These are phyloP conservation scores for Drosophila murphyi DNA, from an alignment of 1,140 invertebrate species.

Conservation along the genomic window DNA sequence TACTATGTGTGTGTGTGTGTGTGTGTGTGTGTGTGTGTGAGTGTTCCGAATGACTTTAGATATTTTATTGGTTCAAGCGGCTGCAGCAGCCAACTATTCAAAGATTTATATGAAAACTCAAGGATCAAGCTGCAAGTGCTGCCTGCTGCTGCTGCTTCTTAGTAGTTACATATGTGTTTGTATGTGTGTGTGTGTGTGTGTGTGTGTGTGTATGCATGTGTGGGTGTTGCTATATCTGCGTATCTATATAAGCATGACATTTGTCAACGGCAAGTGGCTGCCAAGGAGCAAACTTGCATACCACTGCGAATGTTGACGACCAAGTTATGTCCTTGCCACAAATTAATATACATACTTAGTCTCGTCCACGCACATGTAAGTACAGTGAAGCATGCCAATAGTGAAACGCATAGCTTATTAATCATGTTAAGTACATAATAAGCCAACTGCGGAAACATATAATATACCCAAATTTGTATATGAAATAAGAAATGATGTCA, in stretches of 20 bases:
- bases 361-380: not conserved
- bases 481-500: no score
- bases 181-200: conserved; percentile 1
- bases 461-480: no score
- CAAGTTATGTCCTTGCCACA: conserved; percentile 71
- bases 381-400: conserved; percentile 19
- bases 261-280: conserved; percentile 71
- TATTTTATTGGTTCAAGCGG: conserved; percentile 45
- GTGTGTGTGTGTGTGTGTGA: conserved; percentile 1
- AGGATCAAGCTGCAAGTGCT: conserved; percentile 62
- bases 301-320: conserved; percentile 60
- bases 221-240: conserved; percentile 19
- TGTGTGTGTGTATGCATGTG: conserved; percentile 13
- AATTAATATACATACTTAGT: conserved; percentile 37
- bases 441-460: no score
- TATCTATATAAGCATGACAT: conserved; percentile 70
- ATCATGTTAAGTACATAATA: no score
- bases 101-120: conserved; percentile 74
- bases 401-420: not conserved
- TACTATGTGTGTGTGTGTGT: conserved; percentile 13
- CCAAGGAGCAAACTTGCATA: conserved; percentile 50
- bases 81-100: conserved; percentile 47
- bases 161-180: conserved; percentile 7
- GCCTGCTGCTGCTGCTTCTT: conserved; percentile 22
- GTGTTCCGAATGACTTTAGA: conserved; percentile 30